Evolutionary conservation across 1,140 invertebrate genomes (phyloP), one percentile per base, ranked within the genome.

Genomic region (Nebria ingens): DNA sequence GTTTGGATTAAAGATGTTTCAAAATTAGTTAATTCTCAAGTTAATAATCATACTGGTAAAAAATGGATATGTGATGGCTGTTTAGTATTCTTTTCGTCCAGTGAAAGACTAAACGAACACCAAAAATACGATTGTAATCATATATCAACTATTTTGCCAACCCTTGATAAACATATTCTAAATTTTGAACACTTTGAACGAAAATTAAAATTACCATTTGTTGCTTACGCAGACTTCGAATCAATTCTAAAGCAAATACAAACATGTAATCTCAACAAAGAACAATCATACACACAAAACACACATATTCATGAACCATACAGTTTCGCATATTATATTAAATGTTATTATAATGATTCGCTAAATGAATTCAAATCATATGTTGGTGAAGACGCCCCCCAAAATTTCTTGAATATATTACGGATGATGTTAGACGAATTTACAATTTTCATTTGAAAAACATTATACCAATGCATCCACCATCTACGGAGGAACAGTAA

Each of bases 281-380:
- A 15, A 38, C 59, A 54, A 56, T 53, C 25, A n/a, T n/a, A n/a
- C 21, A 66, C 60, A 15, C 23, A 57, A 21, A 59, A 59, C 49
- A 57, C 61, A 58, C 61, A 68, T 52, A 64, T 65, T 61, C 68
- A 73, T 59, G 59, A 62, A 12, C 60, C 63, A 6, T 68, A 64
- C 45, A 68, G 64, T 60, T 61, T 69, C 57, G 70, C 61, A 19
- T 71, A 69, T 54, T 71, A 70, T 58, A 55, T 68, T 1, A 63
- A 70, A 56, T 73, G 69, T 63, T 58, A 52, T 22, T 71, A 60
- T 61, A 59, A 73, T 64, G 61, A 69, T 54, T 56, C 59, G 12
- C 40, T 70, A 4, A 67, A 64, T 19, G 56, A 62, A 55, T 68
- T 61, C 61, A 55, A 59, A 55, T 51, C 59, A 20, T 59, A 69